These are phyloP conservation scores for Mantis religiosa DNA, from an alignment of 2,888 invertebrate species.

Conservation along the genomic window DNA sequence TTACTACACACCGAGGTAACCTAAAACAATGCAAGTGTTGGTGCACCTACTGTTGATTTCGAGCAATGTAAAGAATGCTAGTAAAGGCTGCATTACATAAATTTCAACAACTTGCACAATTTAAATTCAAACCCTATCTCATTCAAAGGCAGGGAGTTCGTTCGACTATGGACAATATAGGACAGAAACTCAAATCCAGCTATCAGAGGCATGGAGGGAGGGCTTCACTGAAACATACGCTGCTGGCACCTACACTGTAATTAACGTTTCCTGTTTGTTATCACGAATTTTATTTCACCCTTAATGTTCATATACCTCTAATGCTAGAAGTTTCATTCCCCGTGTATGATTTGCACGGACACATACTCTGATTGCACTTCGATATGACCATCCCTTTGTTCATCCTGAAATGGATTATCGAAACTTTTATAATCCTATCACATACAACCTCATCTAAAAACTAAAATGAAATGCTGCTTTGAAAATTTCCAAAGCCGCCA, in stretches of 20 bases:
- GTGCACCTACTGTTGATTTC: not conserved
- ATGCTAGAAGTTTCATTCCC: not conserved
- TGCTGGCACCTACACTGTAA: not conserved
- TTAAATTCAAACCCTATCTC: not conserved
- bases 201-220: not conserved
- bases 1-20: no score
- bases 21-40: no score
- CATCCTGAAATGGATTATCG: not conserved
- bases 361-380: not conserved
- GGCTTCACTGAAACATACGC: no score
- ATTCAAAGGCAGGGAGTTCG: not conserved
- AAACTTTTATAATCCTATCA: not conserved
- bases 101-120: not conserved
- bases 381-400: not conserved
- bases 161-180: not conserved
- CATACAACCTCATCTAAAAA: not conserved
- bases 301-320: not conserved
- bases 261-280: not conserved
- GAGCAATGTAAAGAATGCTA: not conserved
- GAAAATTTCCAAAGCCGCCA: no score
- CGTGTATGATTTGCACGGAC: not conserved
- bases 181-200: not conserved
- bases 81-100: not conserved
- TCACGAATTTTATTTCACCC: not conserved
- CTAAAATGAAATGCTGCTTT: not conserved